Base-by-base conservation (phyloP, 2,113 vertebrate genomes). In the Ptychochromis oligacanthus region DNA sequence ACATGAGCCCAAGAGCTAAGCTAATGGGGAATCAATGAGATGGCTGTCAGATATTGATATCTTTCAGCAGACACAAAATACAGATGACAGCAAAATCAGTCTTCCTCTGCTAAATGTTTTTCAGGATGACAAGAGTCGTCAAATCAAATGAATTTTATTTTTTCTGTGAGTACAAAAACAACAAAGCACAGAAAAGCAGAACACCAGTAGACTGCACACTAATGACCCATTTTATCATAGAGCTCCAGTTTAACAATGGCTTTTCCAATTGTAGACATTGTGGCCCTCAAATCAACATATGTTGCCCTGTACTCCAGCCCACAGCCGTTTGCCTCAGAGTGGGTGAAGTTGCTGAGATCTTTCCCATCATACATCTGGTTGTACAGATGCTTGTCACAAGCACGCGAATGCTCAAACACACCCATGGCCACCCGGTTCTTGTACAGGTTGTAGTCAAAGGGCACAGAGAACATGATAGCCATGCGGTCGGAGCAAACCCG, bases 391-490 rank as follows among this genome's bases (percentile, higher is more conserved):
- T 95, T 91, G 83, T 96, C 94, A 11, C 95, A 95, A 55, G 59
- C 89, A 0, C 18, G 26, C 65, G 88, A 81, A 1, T 31, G 15
- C 10, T 92, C 70, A 1, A 95, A 77, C 56, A 94, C 13, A 1
- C 95, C 95, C 7, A 95, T 58, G 3, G 91, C 93, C 59, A 95
- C 80, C 22, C 43, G 82, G 87, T 95, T 96, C 65, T 93, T 93
- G 84, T 94, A 95, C 56, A 93, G 15, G 86, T 88, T 92, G 52
- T 57, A 76, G 90, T 96, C 94, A 14, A 77, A 95, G 60, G 95
- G 94, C 64, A 96, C 91, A 0, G 95, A 96, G 89, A 95, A 96
- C 94, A 95, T 93, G 77, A 95, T 54, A 79, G 92, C 93, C 64
- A 95, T 6, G 46, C 91, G 93, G 8, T 94, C 82, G 0, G 89